Evolutionary conservation across 1,140 invertebrate species (phyloP).

Genomic region (Drosophila setifemur): DNA sequence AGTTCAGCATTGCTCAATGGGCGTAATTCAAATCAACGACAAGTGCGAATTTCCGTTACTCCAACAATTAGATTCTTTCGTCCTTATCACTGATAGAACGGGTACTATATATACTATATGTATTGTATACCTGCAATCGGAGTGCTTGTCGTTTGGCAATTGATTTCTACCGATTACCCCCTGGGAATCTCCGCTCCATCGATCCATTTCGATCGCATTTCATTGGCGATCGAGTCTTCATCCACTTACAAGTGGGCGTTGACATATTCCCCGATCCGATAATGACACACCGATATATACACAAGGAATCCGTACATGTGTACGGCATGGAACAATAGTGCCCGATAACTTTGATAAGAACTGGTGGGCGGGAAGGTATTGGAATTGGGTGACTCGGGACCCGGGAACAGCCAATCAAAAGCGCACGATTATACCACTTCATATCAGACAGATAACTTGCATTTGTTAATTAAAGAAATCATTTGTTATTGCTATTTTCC

Average conservation of each 20-base stretch:
- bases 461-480: neutral
- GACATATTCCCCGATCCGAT: constrained; percentile 29
- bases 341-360: constrained; percentile 31
- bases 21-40: constrained; percentile 34
- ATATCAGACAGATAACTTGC: constrained; percentile 7
- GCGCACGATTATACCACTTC: constrained; percentile 17
- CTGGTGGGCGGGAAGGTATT: constrained; percentile 27
- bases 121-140: constrained; percentile 19
- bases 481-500: constrained; percentile 1
- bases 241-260: constrained; percentile 62
- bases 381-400: constrained; percentile 13
- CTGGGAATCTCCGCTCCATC: constrained; percentile 1
- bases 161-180: constrained; percentile 43
- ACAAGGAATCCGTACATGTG: constrained; percentile 17
- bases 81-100: constrained; percentile 8
- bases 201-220: constrained; percentile 16
- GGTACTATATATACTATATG: neutral
- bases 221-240: constrained; percentile 15
- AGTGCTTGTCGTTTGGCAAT: constrained; percentile 35
- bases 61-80: constrained; percentile 3
- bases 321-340: constrained; percentile 2
- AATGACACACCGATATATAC: constrained; percentile 16
- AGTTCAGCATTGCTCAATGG: constrained; percentile 24
- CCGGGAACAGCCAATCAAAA: constrained; percentile 33
- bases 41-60: constrained; percentile 67